A percentile compares a stretch with the other conserved stretches of the same genome.
phyloP scores from a whole-genome alignment of 2,797 vertebrate species.

The Falco rusticolus region DNA sequence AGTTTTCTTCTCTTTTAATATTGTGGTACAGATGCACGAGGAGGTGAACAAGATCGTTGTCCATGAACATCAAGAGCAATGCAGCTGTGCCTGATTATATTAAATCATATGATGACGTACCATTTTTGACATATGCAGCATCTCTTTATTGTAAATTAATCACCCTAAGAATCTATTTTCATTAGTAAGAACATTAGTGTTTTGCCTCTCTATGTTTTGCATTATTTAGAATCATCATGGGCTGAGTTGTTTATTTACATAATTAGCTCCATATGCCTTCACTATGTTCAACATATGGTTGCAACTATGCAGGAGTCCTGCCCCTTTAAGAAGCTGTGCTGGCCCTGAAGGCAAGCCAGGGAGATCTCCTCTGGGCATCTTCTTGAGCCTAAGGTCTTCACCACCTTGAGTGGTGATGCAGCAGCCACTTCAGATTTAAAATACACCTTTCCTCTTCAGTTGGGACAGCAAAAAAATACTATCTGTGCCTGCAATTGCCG shows the following conservation, averaged over 20 bases:
- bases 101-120: conserved; percentile 36
- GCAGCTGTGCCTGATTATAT: conserved; percentile 23
- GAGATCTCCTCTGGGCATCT: background rate
- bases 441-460: background rate
- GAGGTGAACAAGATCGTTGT: conserved; percentile 31
- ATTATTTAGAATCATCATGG: conserved; percentile 59
- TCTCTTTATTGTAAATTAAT: conserved; percentile 57
- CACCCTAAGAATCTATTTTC: conserved; percentile 54
- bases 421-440: background rate
- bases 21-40: background rate
- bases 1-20: conserved; percentile 17
- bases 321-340: background rate
- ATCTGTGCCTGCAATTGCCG: accelerated
- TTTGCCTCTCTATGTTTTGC: conserved; percentile 63
- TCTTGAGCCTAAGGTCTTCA: background rate
- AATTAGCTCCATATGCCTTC: conserved; percentile 27
- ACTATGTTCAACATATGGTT: background rate
- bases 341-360: background rate
- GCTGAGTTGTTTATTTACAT: conserved; percentile 22
- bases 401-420: background rate
- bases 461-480: background rate
- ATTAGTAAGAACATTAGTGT: conserved; percentile 51
- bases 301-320: background rate
- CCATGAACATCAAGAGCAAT: conserved; percentile 27
- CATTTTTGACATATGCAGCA: conserved; percentile 43